A percentile compares a stretch with the other conserved stretches of the same genome.
Conservation (phyloP, 2,113 vertebrate genomes). For the Ochotona curzoniae region DNA sequence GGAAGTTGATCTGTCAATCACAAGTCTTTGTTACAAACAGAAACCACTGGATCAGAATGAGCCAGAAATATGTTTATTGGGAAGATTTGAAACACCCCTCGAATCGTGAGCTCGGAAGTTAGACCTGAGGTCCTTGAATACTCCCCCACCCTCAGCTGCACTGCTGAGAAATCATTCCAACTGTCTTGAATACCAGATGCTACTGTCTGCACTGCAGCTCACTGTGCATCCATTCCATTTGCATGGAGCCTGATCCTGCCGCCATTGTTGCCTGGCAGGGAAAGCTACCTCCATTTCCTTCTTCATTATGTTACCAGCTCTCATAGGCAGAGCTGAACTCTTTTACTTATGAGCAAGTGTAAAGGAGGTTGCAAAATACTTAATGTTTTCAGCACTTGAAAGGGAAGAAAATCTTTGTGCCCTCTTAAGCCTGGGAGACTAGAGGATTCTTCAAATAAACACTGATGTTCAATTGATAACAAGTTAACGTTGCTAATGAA, state of each 20-base stretch:
- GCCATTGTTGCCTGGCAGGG: not conserved
- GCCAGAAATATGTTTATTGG: not conserved
- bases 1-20: not conserved
- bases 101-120: not conserved
- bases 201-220: not conserved
- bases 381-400: not conserved
- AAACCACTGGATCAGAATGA: not conserved
- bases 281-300: not conserved
- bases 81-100: not conserved
- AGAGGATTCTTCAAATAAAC: not conserved
- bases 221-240: not conserved
- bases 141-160: not conserved
- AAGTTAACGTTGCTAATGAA: conserved; percentile 3
- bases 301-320: not conserved
- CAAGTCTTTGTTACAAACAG: not conserved
- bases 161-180: not conserved
- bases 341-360: not conserved
- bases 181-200: not conserved
- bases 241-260: not conserved
- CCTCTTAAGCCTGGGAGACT: not conserved
- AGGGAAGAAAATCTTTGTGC: not conserved
- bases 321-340: not conserved
- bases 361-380: not conserved
- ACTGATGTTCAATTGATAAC: not conserved
- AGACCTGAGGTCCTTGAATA: not conserved